A percentile compares a stretch with the other conserved stretches of the same genome.
Evolutionary conservation across 2,113 vertebrate species (phyloP).

Genomic region (Embiotoca jacksoni): DNA sequence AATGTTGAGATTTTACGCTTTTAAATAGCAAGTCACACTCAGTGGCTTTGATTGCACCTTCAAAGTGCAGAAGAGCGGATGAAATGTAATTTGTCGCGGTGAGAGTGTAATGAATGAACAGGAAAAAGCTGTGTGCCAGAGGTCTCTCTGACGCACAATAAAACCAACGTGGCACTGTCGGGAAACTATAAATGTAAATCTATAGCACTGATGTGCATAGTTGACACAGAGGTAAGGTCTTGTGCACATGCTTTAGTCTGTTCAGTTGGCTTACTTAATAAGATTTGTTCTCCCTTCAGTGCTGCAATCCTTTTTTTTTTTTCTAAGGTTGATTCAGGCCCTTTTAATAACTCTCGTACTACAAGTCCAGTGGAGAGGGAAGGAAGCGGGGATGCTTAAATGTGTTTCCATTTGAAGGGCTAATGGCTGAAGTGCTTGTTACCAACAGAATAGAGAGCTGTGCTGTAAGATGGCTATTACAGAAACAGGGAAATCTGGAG

Average conservation of each 20-base stretch:
- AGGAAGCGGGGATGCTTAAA: conserved; percentile 64
- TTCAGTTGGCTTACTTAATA: conserved; percentile 46
- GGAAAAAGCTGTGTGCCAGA: conserved; percentile 22
- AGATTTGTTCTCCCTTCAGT: conserved; percentile 44
- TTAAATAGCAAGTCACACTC: conserved; percentile 37
- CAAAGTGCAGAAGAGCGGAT: conserved; percentile 21
- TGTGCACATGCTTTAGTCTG: conserved; percentile 45
- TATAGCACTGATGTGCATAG: conserved; percentile 38
- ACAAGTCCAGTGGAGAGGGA: conserved; percentile 40
- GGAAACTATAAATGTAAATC: conserved; percentile 60
- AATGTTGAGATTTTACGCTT: conserved; percentile 35
- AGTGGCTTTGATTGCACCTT: conserved; percentile 40
- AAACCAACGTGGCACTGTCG: conserved; percentile 49
- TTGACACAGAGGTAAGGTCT: conserved; percentile 42
- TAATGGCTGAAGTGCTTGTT: conserved; percentile 78
- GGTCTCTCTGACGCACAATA: conserved; percentile 41
- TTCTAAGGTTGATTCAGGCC: conserved; percentile 46
- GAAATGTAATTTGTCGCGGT: conserved; percentile 46
- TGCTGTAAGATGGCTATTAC: conserved; percentile 72
- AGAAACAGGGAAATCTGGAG: conserved; percentile 73
- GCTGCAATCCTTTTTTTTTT: conserved; percentile 31
- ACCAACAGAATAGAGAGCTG: conserved; percentile 68
- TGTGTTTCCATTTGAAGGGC: conserved; percentile 79
- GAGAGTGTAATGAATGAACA: conserved; percentile 40
- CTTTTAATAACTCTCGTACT: conserved; percentile 68